Base-by-base conservation (phyloP, 2,888 invertebrate species). In the Nomada hirtipes region DNA sequence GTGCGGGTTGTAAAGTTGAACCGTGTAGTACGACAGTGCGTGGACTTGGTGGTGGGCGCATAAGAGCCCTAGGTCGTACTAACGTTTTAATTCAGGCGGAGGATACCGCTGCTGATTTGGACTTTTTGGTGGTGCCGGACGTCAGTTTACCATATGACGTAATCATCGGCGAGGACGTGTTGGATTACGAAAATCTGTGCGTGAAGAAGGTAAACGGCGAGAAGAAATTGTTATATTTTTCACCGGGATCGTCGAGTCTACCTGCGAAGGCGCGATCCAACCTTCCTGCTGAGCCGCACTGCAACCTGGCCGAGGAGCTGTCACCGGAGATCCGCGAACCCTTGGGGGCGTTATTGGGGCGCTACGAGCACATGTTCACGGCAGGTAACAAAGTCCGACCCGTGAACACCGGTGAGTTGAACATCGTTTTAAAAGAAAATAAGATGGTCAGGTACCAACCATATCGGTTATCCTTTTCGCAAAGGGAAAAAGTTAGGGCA, bases 391-490 rank as follows among this genome's bases (percentile, higher is more conserved):
- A 55, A 15, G 20, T 52, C 13, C 55, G 64, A 55, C 15, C 44
- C 44, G 64, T 55, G n/a, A 64, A 20, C 15, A 64, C 64, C 2
- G 64, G 64, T 15, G 64, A 73, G 36, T 2, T 72, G 13, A 29
- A n/a, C 1, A 64, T 72, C 13, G 11, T 20, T 1, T 9, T 50
- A 3, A 52, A 18, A 2, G 55, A 26, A 11, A 55, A 53, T 4
- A 42, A 55, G 29, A 11, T 55, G 15, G 23, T 73, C 15, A 64
- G 26, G 13, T 69, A 69, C 23, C 69, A 69, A 13, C 59, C 59
- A 13, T 50, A 50, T 15, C 13, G 50, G 4, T 4, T 50, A 50
- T 15, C 50, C 10, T 13, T 50, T 50, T 50, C 50, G 3, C 15
- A 50, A 15, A 13, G 50, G 18, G 50, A 50, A 50, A 13, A 50